Conservation (phyloP, 92 coral and sea anemone species). For the Phenganax marumi region DNA sequence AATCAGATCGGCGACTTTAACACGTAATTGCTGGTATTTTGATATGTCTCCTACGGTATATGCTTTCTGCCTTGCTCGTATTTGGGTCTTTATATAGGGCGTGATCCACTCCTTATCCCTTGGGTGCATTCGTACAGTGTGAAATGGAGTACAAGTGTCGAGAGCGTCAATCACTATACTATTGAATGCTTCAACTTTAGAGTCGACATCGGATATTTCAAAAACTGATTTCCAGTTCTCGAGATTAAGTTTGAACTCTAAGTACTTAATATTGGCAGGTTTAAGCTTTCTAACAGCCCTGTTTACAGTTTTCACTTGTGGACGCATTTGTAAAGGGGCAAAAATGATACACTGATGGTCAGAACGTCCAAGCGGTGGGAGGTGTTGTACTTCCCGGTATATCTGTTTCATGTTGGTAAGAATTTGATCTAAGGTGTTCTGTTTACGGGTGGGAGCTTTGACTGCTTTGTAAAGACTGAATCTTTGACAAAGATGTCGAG, state of each 20-base stretch:
- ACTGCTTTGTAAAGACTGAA: slow-evolving; percentile 40
- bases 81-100: too few species aligned
- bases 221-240: slow-evolving; percentile 44
- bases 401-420: slow-evolving; percentile 36
- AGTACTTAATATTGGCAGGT: slow-evolving; percentile 25
- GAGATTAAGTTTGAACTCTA: slow-evolving; percentile 40
- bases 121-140: too few species aligned
- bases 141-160: too few species aligned
- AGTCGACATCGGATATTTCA: slow-evolving; percentile 5
- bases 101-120: too few species aligned
- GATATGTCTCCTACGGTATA: too few species aligned
- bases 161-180: too few species aligned
- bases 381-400: slow-evolving; percentile 28
- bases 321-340: slow-evolving; percentile 34
- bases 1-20: too few species aligned
- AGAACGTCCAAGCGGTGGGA: slow-evolving; percentile 45
- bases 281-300: slow-evolving; percentile 30
- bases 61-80: too few species aligned
- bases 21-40: too few species aligned
- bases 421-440: slow-evolving; percentile 41
- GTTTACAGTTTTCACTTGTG: slow-evolving; percentile 20
- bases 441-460: not conserved
- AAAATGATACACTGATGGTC: slow-evolving; percentile 51
- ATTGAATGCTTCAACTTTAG: too few species aligned
- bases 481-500: slow-evolving; percentile 49